Evolutionary conservation across 2,797 vertebrate species (phyloP).

Genomic region (Thamnophis elegans): DNA sequence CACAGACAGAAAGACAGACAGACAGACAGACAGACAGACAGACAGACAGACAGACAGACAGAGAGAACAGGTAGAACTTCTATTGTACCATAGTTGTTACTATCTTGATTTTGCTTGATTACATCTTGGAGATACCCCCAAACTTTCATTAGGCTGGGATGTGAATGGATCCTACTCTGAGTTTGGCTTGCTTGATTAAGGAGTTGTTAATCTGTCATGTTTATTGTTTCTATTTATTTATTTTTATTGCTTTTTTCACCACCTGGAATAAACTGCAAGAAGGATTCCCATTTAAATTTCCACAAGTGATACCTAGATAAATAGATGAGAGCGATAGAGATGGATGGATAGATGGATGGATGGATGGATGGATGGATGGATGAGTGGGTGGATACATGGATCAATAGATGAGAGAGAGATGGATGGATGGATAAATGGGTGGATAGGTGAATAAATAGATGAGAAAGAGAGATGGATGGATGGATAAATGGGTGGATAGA

Average conservation of each 20-base stretch:
- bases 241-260: not conserved
- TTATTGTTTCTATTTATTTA: not conserved
- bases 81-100: not conserved
- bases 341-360: no score
- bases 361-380: no score
- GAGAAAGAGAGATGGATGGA: no score
- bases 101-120: not conserved
- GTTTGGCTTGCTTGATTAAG: not conserved
- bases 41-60: no score
- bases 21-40: no score
- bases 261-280: not conserved
- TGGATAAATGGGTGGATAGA: no score
- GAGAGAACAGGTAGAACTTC: not conserved
- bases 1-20: not conserved
- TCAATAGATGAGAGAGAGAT: no score
- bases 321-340: no score
- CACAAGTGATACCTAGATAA: not conserved
- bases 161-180: not conserved
- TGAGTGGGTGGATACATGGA: no score
- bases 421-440: no score
- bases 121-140: not conserved
- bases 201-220: not conserved
- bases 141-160: not conserved
- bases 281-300: not conserved
- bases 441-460: no score